Evolutionary conservation across 2,888 invertebrate genomes (phyloP).

Genomic region (Dendrolimus pini): DNA sequence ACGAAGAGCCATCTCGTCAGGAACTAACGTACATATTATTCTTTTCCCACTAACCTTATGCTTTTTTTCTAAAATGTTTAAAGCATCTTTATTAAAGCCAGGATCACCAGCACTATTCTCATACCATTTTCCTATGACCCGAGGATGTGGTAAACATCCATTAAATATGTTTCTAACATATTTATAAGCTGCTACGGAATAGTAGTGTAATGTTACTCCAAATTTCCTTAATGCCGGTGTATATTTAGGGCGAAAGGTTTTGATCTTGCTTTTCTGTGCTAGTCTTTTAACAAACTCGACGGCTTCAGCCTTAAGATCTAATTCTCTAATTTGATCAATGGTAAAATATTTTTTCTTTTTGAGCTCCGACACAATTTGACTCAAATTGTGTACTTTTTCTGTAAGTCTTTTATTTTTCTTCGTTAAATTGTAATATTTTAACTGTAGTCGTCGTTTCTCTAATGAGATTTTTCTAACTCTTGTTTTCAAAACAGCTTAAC

Average conservation of each 20-base stretch:
- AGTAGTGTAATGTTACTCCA: conserved; percentile 15
- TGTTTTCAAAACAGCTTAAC: not conserved
- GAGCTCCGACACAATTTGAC: not conserved
- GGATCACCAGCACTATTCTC: too few species aligned
- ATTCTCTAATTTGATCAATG: conserved; percentile 2
- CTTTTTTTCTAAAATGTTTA: conserved; percentile 13
- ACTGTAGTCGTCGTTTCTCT: not conserved
- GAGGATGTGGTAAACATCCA: too few species aligned
- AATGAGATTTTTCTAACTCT: conserved; percentile 1
- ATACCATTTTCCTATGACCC: too few species aligned
- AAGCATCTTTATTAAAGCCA: conserved; percentile 12
- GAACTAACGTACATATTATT: conserved; percentile 10
- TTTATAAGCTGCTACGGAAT: conserved; percentile 11
- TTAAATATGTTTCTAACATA: conserved; percentile 7
- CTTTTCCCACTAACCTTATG: conserved; percentile 1
- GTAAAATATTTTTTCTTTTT: conserved; percentile 4
- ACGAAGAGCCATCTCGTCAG: conserved; percentile 16
- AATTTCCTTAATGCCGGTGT: conserved; percentile 10
- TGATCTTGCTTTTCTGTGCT: conserved; percentile 3
- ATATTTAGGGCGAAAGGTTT: conserved; percentile 8
- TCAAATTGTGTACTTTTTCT: conserved; percentile 2
- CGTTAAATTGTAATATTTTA: not conserved
- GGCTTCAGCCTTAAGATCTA: conserved; percentile 6
- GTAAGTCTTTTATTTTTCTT: conserved; percentile 1
- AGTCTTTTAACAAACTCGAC: conserved; percentile 2